Percentiles rank a stretch among this genome's conserved stretches.
Evolutionary conservation across 1,140 invertebrate genomes (phyloP).

Genomic region (Drosophila carrolli): DNA sequence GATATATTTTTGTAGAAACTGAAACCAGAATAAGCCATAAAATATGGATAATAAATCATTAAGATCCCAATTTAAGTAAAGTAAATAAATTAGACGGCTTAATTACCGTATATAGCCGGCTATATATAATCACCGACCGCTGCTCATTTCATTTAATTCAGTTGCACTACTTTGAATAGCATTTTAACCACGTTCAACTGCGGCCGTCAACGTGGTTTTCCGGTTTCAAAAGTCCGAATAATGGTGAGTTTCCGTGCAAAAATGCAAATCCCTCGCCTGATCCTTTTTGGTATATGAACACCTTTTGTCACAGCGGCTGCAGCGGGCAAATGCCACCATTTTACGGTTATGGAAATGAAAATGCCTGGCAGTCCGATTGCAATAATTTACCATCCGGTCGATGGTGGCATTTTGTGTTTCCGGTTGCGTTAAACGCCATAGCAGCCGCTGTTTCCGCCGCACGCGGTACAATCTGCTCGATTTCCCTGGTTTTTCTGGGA

Average conservation of each 20-base stretch:
- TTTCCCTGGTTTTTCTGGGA: constrained; percentile 27
- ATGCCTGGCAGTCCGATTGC: constrained; percentile 66
- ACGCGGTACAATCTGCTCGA: constrained; percentile 55
- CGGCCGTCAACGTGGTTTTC: constrained; percentile 6
- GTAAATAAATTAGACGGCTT: background rate
- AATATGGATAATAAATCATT: background rate
- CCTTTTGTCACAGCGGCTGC: constrained; percentile 25
- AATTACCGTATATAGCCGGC: too few species aligned
- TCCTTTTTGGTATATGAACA: constrained; percentile 11
- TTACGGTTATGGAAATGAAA: constrained; percentile 74
- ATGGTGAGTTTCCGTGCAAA: constrained; percentile 30
- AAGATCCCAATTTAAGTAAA: background rate
- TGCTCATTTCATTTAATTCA: background rate
- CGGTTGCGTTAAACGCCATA: constrained; percentile 55
- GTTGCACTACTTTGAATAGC: background rate
- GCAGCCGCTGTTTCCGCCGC: constrained; percentile 58
- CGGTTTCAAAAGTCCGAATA: constrained; percentile 24
- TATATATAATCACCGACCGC: background rate
- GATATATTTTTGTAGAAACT: background rate
- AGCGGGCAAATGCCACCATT: constrained; percentile 42
- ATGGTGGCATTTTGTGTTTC: constrained; percentile 78
- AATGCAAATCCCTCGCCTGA: constrained; percentile 9
- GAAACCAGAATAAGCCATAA: background rate
- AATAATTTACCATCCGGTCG: constrained; percentile 82
- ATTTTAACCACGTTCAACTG: constrained; percentile 8